Evolutionary conservation across 2,888 invertebrate species (phyloP), one percentile per base, ranked within the genome.

Genomic region (Halictus ligatus): DNA sequence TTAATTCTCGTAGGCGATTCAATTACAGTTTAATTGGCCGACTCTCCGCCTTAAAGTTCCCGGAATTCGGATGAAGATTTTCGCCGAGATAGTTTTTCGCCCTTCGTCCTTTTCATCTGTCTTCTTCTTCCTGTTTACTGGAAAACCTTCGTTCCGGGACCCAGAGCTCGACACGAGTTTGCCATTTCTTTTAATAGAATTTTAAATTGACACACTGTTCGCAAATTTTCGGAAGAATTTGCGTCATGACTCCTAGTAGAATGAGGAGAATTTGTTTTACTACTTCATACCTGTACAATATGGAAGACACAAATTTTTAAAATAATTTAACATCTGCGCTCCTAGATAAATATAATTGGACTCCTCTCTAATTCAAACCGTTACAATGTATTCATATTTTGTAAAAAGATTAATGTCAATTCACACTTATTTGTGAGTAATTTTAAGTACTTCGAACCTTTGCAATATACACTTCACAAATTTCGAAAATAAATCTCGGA

Each of bases 11-110:
- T 73, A 54, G 85, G 83, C 80, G 29, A 78, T 83, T 88, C 86
- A 89, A 90, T 90, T 89, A 88, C 85, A 76, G 60, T 83, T 80
- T 88, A 88, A 89, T 89, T 87, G 90, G 79, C 75, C 81, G 83
- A 12, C 60, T 13, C 60, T 25, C 25, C 25, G 60, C 25, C 15
- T 60, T 60, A 29, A 60, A 60, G 13, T 60, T 60, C 25, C 13
- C 25, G 25, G 60, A 60, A 60, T 60, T 60, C 60, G 25, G 15
- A 60, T 13, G 60, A 60, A 60, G 60, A 60, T 60, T 60, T 29
- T 7, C 15, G 13, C 25, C 60, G 60, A 60, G 60, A 60, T 60
- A 25, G 13, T 25, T 60, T 25, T 15, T 29, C 5, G 5, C n/a
- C 1, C 13, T 0, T 13, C 25, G 25, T 60, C 6, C 6, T 60